phyloP scores from a whole-genome alignment of 2,797 vertebrate species.

The Tenualosa thibaudeaui region DNA sequence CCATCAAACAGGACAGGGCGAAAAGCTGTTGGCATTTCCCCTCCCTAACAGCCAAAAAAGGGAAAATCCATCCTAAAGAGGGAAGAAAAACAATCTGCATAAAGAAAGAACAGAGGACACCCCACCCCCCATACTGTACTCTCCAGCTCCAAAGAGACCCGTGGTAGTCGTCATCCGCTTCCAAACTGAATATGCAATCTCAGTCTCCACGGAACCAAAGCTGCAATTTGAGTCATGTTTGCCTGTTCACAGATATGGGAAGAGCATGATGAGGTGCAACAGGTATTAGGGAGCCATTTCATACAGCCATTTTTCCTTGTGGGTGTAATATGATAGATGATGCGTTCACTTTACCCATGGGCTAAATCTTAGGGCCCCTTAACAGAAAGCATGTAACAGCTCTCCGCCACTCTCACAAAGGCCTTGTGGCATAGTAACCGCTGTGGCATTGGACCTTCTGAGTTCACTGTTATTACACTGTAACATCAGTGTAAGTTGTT shows the following conservation, averaged over 20 bases:
- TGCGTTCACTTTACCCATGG: neutral
- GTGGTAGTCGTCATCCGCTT: neutral
- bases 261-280: neutral
- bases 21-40: slow-evolving; percentile 13
- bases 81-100: slow-evolving; percentile 8
- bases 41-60: slow-evolving; percentile 24
- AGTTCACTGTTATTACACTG: neutral
- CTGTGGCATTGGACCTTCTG: neutral
- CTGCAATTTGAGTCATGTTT: slow-evolving; percentile 7
- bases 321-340: slow-evolving; percentile 14
- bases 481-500: neutral
- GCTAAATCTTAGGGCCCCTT: neutral
- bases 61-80: slow-evolving; percentile 15
- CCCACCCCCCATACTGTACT: slow-evolving; percentile 1
- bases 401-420: neutral
- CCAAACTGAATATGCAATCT: neutral
- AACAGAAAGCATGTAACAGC: neutral
- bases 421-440: neutral
- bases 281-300: slow-evolving; percentile 12
- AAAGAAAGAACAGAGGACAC: neutral
- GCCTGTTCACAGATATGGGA: neutral
- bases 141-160: neutral
- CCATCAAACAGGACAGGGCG: slow-evolving; percentile 10
- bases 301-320: neutral
- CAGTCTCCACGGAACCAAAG: neutral